A percentile compares a stretch with the other conserved stretches of the same genome.
Conservation (phyloP, 1,140 invertebrate genomes). For the Acromyrmex echinatior region DNA sequence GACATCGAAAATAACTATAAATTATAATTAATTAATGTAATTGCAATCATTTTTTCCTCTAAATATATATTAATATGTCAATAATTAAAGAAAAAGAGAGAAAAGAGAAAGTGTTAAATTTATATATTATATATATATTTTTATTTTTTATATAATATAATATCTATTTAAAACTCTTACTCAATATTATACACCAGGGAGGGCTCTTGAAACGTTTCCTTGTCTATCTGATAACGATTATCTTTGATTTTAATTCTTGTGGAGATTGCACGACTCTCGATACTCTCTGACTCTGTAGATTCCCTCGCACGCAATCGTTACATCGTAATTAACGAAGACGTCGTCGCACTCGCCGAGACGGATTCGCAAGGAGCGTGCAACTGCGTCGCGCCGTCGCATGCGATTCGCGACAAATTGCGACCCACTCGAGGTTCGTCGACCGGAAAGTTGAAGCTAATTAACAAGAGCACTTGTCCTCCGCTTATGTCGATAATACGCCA, state of each 20-base stretch:
- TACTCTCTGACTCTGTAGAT: not conserved
- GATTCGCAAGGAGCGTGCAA: not conserved
- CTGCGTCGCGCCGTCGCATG: not conserved
- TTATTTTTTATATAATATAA: too few species aligned
- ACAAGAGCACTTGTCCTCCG: slow-evolving; percentile 32
- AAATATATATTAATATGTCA: too few species aligned
- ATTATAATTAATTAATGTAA: too few species aligned
- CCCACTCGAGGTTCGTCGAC: slow-evolving; percentile 38
- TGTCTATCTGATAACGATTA: not conserved
- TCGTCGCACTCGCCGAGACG: not conserved
- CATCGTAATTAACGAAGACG: slow-evolving; percentile 30
- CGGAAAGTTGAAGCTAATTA: slow-evolving; percentile 46
- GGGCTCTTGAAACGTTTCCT: not conserved
- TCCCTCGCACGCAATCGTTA: not conserved
- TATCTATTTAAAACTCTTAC: not conserved
- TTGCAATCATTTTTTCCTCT: too few species aligned
- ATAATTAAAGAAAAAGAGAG: too few species aligned
- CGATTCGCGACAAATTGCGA: slow-evolving; percentile 37
- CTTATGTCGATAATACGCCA: slow-evolving; percentile 36
- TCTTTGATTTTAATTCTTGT: not conserved
- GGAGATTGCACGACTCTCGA: not conserved
- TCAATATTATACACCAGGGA: not conserved
- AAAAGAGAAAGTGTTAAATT: too few species aligned
- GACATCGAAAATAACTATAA: too few species aligned
- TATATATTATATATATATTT: too few species aligned